Conservation (phyloP, 2,888 invertebrate genomes). For the Gari tellinella region DNA sequence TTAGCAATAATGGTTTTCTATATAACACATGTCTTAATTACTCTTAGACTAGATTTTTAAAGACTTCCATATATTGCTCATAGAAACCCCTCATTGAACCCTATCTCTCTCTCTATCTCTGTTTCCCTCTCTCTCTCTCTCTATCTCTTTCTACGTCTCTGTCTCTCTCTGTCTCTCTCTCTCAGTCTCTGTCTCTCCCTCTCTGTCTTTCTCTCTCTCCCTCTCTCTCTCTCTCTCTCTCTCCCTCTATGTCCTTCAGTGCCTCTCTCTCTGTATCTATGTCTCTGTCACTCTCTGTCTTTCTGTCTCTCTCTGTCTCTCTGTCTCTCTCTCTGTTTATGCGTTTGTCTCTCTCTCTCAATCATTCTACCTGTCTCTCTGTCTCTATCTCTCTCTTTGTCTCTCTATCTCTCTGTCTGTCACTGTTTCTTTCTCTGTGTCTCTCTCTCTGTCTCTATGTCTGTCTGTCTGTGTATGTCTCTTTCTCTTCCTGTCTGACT, state of each 20-base stretch:
- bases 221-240: neutral
- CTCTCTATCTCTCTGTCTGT: neutral
- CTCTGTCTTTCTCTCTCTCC: too few species aligned
- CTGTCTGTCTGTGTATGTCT: neutral
- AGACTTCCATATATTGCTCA: too few species aligned
- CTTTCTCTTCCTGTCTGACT: neutral
- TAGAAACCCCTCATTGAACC: too few species aligned
- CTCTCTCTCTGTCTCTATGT: neutral
- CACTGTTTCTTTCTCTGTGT: neutral
- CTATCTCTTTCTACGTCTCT: neutral
- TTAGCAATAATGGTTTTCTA: too few species aligned
- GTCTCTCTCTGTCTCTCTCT: neutral
- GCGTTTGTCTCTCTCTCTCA: neutral
- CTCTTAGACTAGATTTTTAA: too few species aligned
- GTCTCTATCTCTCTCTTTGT: neutral
- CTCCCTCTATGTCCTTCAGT: neutral
- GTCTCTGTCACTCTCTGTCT: neutral
- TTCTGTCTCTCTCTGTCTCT: neutral
- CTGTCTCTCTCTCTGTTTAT: neutral
- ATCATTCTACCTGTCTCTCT: neutral
- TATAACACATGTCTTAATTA: too few species aligned
- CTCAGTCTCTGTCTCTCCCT: neutral
- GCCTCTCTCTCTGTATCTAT: neutral
- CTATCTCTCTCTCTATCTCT: neutral
- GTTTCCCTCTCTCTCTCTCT: slow-evolving; percentile 6